A percentile compares a stretch with the other conserved stretches of the same genome.
Conservation (phyloP, 2,888 invertebrate genomes). For the Lithosia quadra region DNA sequence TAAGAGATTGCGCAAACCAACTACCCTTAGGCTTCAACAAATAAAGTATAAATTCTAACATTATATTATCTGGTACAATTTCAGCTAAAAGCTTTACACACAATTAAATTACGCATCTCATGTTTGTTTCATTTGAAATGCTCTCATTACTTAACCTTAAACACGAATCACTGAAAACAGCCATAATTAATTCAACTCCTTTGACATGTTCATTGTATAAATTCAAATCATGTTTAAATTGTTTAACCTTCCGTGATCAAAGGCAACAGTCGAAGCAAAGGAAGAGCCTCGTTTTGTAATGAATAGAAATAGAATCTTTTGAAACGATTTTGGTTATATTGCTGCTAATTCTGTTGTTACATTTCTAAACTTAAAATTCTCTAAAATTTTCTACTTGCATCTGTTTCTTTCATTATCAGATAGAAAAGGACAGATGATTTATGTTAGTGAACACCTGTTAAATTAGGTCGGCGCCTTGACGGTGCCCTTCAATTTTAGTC, state of each 20-base stretch:
- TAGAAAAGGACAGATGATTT: no score
- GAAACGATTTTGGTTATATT: neutral
- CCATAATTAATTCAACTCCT: conserved; percentile 52
- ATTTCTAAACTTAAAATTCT: no score
- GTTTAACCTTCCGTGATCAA: conserved; percentile 26
- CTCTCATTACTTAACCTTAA: conserved; percentile 17
- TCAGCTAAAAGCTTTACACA: conserved; percentile 6
- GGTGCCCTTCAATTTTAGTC: no score
- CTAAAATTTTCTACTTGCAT: no score
- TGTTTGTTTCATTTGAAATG: conserved; percentile 13
- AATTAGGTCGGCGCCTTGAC: no score
- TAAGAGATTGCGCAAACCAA: neutral
- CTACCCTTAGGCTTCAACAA: neutral
- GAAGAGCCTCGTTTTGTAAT: conserved; percentile 18
- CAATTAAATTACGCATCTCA: conserved; percentile 14
- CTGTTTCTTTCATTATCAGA: no score
- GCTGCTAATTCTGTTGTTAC: no score
- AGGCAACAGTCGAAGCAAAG: conserved; percentile 27
- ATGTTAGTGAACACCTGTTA: no score
- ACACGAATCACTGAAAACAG: conserved; percentile 31
- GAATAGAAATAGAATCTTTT: neutral
- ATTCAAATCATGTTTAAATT: conserved; percentile 37
- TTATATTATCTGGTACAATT: neutral
- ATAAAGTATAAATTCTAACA: neutral
- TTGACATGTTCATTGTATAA: conserved; percentile 39